phyloP scores from a whole-genome alignment of 1,140 invertebrate genomes.

The Diachasmimorpha longicaudata region DNA sequence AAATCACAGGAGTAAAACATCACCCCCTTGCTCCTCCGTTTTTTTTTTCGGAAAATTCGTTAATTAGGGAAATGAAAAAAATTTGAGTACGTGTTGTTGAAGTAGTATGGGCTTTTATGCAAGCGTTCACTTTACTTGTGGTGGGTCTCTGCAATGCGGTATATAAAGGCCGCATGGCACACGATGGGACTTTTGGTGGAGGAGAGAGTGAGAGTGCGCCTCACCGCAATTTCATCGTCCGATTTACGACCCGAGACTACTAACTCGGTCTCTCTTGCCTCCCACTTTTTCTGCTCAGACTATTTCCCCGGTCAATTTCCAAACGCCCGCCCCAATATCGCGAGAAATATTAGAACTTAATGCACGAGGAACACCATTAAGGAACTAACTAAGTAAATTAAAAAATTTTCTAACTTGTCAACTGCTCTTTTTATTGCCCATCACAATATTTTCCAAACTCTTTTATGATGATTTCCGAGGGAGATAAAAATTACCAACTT shows the following conservation, averaged over 20 bases:
- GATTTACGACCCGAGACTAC: not conserved
- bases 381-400: not conserved
- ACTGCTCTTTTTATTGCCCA: not conserved
- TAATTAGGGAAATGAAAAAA: not conserved
- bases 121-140: not conserved
- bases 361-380: not conserved
- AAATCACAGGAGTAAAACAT: not conserved
- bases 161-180: not conserved
- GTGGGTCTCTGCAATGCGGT: not conserved
- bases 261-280: not conserved
- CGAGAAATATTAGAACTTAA: not conserved
- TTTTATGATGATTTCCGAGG: not conserved
- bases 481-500: not conserved
- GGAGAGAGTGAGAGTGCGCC: not conserved
- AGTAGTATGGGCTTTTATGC: not conserved
- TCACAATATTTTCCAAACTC: not conserved
- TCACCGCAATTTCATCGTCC: constrained; percentile 6
- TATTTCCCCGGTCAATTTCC: not conserved
- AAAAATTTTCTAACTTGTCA: not conserved
- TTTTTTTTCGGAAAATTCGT: not conserved
- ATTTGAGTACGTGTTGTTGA: not conserved
- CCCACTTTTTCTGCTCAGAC: not conserved
- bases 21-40: not conserved
- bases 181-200: not conserved
- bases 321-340: not conserved